Conservation (phyloP, 2,797 vertebrate genomes). For the Apogon hyalosoma region DNA sequence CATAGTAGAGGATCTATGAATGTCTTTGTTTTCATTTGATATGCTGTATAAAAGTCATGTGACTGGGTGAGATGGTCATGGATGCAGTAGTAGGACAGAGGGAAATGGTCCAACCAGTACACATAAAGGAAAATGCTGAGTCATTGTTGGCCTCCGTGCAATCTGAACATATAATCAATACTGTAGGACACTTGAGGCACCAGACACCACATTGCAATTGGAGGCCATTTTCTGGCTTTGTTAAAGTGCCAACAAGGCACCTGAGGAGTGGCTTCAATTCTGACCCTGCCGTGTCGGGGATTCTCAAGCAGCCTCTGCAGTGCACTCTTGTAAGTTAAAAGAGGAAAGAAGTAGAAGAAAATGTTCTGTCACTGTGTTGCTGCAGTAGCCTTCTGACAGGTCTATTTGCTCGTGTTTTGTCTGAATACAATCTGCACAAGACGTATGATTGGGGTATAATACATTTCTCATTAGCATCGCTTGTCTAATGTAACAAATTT, state of each 20-base stretch:
- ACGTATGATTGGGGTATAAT: background rate
- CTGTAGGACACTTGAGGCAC: slow-evolving; percentile 41
- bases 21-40: background rate
- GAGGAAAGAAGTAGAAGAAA: slow-evolving; percentile 4
- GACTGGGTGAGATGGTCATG: slow-evolving; percentile 2
- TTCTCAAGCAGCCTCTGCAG: slow-evolving; percentile 18
- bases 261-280: slow-evolving; percentile 18
- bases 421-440: background rate
- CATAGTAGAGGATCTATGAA: background rate
- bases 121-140: slow-evolving; percentile 50
- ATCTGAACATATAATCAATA: slow-evolving; percentile 66
- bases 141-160: slow-evolving; percentile 56
- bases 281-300: slow-evolving; percentile 15
- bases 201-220: slow-evolving; percentile 35
- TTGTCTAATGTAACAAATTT: background rate
- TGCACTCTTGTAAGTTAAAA: slow-evolving; percentile 9
- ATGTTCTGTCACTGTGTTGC: slow-evolving; percentile 2
- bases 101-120: slow-evolving; percentile 4
- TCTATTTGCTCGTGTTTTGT: background rate
- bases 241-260: slow-evolving; percentile 41
- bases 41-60: background rate
- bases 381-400: background rate
- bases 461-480: background rate
- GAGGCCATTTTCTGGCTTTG: slow-evolving; percentile 39
- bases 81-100: slow-evolving; percentile 1